A percentile compares a stretch with the other conserved stretches of the same genome.
Conservation (phyloP, 30 jellyfish, hydroid and myxozoan genomes). For the Cassiopea xamachana region DNA sequence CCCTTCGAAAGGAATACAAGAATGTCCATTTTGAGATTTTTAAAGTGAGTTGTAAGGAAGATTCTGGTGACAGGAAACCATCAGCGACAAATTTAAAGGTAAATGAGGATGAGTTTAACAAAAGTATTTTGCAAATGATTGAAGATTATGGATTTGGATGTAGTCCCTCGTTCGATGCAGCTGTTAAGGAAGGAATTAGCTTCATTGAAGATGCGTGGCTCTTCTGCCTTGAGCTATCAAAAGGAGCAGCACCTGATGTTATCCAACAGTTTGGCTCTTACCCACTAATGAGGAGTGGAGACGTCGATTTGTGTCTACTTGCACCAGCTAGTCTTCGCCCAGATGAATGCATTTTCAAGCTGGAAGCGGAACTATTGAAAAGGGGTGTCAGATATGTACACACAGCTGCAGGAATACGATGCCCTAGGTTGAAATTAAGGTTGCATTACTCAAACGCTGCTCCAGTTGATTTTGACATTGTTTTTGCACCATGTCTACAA, state of each 20-base stretch:
- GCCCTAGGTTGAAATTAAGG: constrained; percentile 91
- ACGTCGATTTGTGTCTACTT: constrained; percentile 86
- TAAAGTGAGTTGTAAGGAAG: constrained; percentile 57
- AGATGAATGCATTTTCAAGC: constrained; percentile 67
- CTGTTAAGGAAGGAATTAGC: constrained; percentile 63
- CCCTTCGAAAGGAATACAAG: constrained; percentile 47
- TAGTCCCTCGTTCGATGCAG: constrained; percentile 28
- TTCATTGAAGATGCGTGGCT: constrained; percentile 80
- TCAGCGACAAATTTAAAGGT: background rate
- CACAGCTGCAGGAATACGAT: constrained; percentile 84
- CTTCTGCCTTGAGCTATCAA: constrained; percentile 23
- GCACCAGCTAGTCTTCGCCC: constrained; percentile 70
- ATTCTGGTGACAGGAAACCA: background rate
- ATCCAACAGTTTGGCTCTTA: constrained; percentile 86
- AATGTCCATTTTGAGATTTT: constrained; percentile 65
- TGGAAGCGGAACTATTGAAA: constrained; percentile 67
- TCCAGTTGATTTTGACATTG: constrained; percentile 81
- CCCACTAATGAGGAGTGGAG: constrained; percentile 81
- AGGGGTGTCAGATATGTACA: constrained; percentile 80
- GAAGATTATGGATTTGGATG: constrained; percentile 68
- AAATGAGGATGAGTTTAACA: background rate
- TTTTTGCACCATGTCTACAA: constrained; percentile 79
- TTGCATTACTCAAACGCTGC: constrained; percentile 59
- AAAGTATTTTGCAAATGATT: constrained; percentile 11
- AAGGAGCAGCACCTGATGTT: constrained; percentile 11